A percentile compares a stretch with the other conserved stretches of the same genome.
phyloP scores from a whole-genome alignment of 2,888 invertebrate species.

The Campaea margaritaria region DNA sequence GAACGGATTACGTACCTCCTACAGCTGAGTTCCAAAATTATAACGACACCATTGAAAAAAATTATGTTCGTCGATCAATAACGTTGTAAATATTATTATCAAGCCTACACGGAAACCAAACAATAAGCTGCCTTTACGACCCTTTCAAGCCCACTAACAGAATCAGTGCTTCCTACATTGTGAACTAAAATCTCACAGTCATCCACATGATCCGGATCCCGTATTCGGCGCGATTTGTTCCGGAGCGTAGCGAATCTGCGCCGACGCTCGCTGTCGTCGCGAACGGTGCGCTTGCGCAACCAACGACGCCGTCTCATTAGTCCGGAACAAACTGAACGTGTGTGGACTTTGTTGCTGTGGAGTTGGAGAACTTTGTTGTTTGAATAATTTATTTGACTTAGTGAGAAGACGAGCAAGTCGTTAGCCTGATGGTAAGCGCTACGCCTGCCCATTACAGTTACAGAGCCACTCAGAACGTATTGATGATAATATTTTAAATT shows the following conservation, averaged over 20 bases:
- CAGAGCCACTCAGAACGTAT: too few species aligned
- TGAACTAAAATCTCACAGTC: slow-evolving; percentile 48
- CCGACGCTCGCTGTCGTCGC: slow-evolving; percentile 65
- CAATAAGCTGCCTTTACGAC: slow-evolving; percentile 27
- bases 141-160: slow-evolving; percentile 18
- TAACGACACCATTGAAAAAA: neutral
- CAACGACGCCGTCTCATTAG: slow-evolving; percentile 72
- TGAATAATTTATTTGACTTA: too few species aligned
- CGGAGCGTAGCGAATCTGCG: slow-evolving; percentile 74
- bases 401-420: too few species aligned
- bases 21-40: neutral
- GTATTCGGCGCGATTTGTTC: slow-evolving; percentile 79
- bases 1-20: neutral
- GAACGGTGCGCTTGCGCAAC: slow-evolving; percentile 71
- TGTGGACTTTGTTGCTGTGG: slow-evolving; percentile 49
- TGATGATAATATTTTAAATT: too few species aligned
- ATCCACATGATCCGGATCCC: slow-evolving; percentile 62
- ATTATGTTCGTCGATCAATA: neutral
- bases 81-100: neutral
- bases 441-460: too few species aligned
- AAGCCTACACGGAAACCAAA: slow-evolving; percentile 20
- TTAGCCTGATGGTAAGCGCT: too few species aligned
- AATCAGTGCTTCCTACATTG: slow-evolving; percentile 28
- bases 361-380: slow-evolving; percentile 13
- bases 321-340: slow-evolving; percentile 70